phyloP scores from a whole-genome alignment of 2,888 invertebrate genomes.

The Dicranocentrus wangi region DNA sequence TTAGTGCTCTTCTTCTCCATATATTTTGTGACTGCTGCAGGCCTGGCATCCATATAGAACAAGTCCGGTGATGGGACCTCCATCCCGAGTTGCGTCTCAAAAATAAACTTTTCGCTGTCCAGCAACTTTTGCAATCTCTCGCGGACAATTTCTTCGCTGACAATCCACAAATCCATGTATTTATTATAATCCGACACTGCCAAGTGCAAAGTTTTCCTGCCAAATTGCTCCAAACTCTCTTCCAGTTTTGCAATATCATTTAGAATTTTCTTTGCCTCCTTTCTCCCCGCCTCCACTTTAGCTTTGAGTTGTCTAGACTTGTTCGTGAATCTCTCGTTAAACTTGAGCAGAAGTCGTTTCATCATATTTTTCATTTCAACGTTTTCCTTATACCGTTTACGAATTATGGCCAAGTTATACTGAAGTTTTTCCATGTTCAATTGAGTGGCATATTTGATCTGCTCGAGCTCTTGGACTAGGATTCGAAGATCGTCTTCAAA shows the following conservation, averaged over 20 bases:
- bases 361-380: slow-evolving; percentile 79
- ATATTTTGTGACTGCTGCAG: slow-evolving; percentile 59
- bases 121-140: slow-evolving; percentile 64
- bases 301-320: slow-evolving; percentile 41
- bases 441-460: slow-evolving; percentile 85
- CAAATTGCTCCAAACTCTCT: slow-evolving; percentile 36
- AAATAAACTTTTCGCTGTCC: slow-evolving; percentile 67
- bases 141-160: slow-evolving; percentile 66
- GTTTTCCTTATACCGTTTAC: slow-evolving; percentile 91
- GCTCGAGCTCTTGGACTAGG: slow-evolving; percentile 85
- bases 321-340: slow-evolving; percentile 65
- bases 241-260: slow-evolving; percentile 67
- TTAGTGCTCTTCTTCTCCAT: slow-evolving; percentile 33
- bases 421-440: slow-evolving; percentile 92
- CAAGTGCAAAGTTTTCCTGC: slow-evolving; percentile 64
- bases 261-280: slow-evolving; percentile 56
- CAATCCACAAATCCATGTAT: slow-evolving; percentile 70
- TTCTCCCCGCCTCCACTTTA: slow-evolving; percentile 57
- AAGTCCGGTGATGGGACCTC: slow-evolving; percentile 50
- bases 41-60: slow-evolving; percentile 60
- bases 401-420: slow-evolving; percentile 90
- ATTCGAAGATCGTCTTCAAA: slow-evolving; percentile 75
- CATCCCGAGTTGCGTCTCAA: slow-evolving; percentile 68
- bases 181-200: slow-evolving; percentile 64
- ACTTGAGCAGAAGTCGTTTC: slow-evolving; percentile 68